Evolutionary conservation across 2,797 vertebrate genomes (phyloP), one percentile per base, ranked within the genome.

Genomic region (Platalea minor): DNA sequence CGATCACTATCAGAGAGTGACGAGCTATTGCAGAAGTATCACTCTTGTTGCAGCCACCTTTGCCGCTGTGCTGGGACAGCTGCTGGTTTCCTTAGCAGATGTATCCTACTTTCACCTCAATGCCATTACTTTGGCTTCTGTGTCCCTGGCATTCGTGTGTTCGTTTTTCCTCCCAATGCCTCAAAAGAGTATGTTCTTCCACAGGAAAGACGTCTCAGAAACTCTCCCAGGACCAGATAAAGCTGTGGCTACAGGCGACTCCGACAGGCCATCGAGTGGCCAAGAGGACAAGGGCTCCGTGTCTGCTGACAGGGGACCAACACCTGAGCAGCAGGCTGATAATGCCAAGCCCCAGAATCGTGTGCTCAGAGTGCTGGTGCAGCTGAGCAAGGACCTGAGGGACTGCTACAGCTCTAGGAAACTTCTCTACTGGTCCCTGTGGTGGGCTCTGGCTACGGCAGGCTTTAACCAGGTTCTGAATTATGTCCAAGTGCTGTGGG

Each of bases 111-210:
- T 97, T n/a, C 81, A 95, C 85, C 98, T 99, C 23, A 97, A 98
- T 7, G 72, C 98, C 77, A 95, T 98, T 4, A 89, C 94, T 33
- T 65, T 99, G 93, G 98, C 96, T 83, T 98, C 99, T 3, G 98
- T 97, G 8, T 89, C 95, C 11, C 13, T 98, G 23, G 98, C 98
- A 0, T 96, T 99, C 43, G 5, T 98, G 13, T 86, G 96, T 6
- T 97, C 99, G 0, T 91, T 98, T 72, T 84, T 99, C 83, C 98
- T 99, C 60, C 99, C 99, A 4, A 98, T 98, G 99, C 99, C 99
- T 46, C 96, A 98, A 53, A 98, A 96, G 60, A 99, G 98, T 60
- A 98, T 99, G 98, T 99, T 99, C 96, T 99, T 99, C 93, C 99
- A 99, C 67, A 97, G 80, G 61, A 98, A 91, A 10, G 39, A 21